A percentile compares a stretch with the other conserved stretches of the same genome.
Evolutionary conservation across 2,113 vertebrate genomes (phyloP).

Genomic region (Channa maculata): DNA sequence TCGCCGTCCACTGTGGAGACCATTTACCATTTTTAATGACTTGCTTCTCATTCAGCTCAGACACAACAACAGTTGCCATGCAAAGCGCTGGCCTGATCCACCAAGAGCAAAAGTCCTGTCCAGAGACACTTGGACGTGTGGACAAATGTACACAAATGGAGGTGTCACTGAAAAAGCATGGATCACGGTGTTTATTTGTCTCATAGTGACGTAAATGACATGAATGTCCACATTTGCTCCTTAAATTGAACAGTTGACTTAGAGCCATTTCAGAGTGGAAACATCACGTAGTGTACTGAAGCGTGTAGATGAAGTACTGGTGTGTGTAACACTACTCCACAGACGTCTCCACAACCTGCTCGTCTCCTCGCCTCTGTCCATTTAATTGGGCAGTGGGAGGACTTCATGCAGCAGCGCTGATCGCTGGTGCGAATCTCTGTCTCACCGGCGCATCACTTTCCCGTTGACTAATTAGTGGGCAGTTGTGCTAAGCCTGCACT

Average conservation of each 20-base stretch:
- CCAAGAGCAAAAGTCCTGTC: too few species aligned
- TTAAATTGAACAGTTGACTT: background rate
- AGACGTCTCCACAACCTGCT: constrained; percentile 30
- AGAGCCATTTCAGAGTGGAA: background rate
- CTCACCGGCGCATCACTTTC: constrained; percentile 51
- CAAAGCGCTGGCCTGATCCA: too few species aligned
- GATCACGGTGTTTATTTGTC: background rate
- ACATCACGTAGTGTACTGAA: too few species aligned
- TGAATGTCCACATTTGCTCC: background rate
- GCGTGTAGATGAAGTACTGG: background rate
- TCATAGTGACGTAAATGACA: background rate
- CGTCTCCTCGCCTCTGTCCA: constrained; percentile 9
- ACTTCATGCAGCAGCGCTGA: constrained; percentile 60
- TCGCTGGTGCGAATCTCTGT: constrained; percentile 46
- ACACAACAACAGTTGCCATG: too few species aligned
- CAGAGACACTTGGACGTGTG: too few species aligned
- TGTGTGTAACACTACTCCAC: constrained; percentile 2
- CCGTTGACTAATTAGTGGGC: constrained; percentile 68
- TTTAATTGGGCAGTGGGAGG: constrained; percentile 59
- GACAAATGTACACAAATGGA: too few species aligned
- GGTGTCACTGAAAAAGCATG: background rate
- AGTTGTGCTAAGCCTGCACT: constrained; percentile 37
- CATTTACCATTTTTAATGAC: too few species aligned
- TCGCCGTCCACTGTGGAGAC: too few species aligned
- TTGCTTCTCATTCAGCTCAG: too few species aligned